Conservation (phyloP, 1,140 invertebrate species). For the Pollicipes pollicipes region DNA sequence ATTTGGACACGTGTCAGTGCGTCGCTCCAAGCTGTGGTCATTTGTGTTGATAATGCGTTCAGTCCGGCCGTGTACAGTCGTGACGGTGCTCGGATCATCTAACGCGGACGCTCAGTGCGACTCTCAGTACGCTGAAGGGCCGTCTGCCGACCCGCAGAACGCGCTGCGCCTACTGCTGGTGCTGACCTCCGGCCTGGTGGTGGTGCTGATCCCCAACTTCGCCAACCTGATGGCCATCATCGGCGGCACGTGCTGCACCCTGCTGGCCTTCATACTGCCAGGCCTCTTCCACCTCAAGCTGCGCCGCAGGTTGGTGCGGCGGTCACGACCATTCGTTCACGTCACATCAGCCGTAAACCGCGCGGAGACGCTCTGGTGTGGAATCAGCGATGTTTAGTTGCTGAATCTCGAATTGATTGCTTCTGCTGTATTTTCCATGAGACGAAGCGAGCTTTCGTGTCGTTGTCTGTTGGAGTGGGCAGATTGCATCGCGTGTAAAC, state of each 20-base stretch:
- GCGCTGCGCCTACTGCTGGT: conserved; percentile 26
- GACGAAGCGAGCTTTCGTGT: conserved; percentile 6
- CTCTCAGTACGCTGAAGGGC: too few relatives aligned
- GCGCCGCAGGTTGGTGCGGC: conserved; percentile 25
- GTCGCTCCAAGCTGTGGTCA: too few relatives aligned
- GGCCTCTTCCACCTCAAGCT: conserved; percentile 29
- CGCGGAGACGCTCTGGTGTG: background rate
- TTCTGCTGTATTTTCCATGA: background rate
- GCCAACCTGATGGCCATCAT: conserved; percentile 32
- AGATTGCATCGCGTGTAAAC: too few relatives aligned
- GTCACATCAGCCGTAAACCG: background rate
- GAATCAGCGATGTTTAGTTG: conserved; percentile 3
- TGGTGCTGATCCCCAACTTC: conserved; percentile 32
- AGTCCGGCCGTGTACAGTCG: too few relatives aligned
- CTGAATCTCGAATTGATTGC: background rate
- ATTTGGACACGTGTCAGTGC: too few relatives aligned
- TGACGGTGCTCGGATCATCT: too few relatives aligned
- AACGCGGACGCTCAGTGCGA: too few relatives aligned
- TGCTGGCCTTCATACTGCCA: conserved; percentile 31
- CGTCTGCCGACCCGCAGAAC: too few relatives aligned
- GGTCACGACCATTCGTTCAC: background rate
- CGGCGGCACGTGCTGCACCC: conserved; percentile 32
- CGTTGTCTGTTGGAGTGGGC: conserved; percentile 6
- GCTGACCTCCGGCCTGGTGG: conserved; percentile 26
- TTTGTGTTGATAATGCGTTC: too few relatives aligned